Base-by-base conservation (phyloP, 2,113 vertebrate species). In the Oxyruncus cristatus region DNA sequence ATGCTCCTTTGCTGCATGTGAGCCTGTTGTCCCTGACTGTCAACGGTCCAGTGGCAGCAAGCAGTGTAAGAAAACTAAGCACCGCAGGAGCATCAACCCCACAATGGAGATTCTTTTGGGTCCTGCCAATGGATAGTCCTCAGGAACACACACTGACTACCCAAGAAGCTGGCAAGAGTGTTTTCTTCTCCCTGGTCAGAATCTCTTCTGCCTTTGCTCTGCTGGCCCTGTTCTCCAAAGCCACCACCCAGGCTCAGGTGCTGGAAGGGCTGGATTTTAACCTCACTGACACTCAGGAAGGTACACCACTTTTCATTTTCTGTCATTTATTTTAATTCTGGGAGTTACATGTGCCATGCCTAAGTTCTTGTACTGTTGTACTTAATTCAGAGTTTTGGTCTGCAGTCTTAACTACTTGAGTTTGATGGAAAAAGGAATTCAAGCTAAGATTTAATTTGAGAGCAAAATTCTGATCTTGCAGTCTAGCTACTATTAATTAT, bases 101-200 rank as follows among this genome's bases (percentile, higher is more conserved):
- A 74, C 9, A 44, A 5, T 10, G 21, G 28, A 72, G 10, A 65
- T n/a, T 12, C 1, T 62, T 80, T 63, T n/a, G 17, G 28, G 8
- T 28, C 83, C 81, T 92, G 79, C 30, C 80, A n/a, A 14, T 63
- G 62, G 14, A 33, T 97, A 56, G n/a, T 77, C 2, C 17, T 93
- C 35, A 91, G 90, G 32, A 98, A 98, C 8, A 97, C 88, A 4
- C 92, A 97, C 88, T 98, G 73, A 96, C 88, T 3, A 39, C 89
- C 12, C 39, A 55, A 7, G 22, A 47, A 49, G 6, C 9, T 5
- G 9, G 28, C 0, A 94, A 92, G 39, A 99, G 98, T 76, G 72
- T 98, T 94, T 98, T 98, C 95, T 98, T 97, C 80, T 98, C 98
- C 0, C 98, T 97, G 0, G 73, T 98, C 75, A 98, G 98, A 73